Evolutionary conservation across 2,888 invertebrate genomes (phyloP), one percentile per base, ranked within the genome.

Genomic region (Orthosia gothica): DNA sequence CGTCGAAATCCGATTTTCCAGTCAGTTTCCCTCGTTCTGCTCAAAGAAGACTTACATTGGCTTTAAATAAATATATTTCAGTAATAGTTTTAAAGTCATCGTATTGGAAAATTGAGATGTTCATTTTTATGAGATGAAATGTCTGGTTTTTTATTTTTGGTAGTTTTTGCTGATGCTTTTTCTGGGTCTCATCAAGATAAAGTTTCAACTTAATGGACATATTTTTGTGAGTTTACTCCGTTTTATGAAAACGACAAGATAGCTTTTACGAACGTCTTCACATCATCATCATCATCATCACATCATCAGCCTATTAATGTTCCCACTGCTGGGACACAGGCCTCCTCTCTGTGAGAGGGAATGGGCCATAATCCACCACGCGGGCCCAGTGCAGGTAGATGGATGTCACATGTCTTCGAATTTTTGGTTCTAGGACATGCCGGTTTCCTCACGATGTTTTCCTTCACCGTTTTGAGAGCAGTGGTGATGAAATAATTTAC

Each of bases 1-100:
- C 84, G 85, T 83, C 16, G 81, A 84, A 85, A 90, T 90, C 85
- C 85, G 89, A 88, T 90, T 90, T 90, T 88, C 87, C 89, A 87
- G 85, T 82, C 85, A 86, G 89, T 90, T 89, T 85, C 79, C 59
- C 82, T 58, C 80, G 73, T 79, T 75, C 76, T 74, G 78, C 73
- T 84, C 76, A 85, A 85, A 87, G 82, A 72, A 69, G 80, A 79
- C 78, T 84, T 87, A 84, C 82, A 87, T 81, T 87, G 83, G 83
- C 76, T 88, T 83, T 76, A 83, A 86, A 85, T 86, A 88, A 83
- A 86, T 87, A 77, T 81, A 82, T 79, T 83, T 73, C 68, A 76
- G 76, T 77, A 76, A 79, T 87, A 84, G 75, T 84, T 80, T 79
- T 74, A 71, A 77, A 76, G 58, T 70, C 69, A 59, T 63, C 62